Base-by-base conservation (phyloP, 2,888 invertebrate genomes). In the Acanthococcus lagerstroemiae region DNA sequence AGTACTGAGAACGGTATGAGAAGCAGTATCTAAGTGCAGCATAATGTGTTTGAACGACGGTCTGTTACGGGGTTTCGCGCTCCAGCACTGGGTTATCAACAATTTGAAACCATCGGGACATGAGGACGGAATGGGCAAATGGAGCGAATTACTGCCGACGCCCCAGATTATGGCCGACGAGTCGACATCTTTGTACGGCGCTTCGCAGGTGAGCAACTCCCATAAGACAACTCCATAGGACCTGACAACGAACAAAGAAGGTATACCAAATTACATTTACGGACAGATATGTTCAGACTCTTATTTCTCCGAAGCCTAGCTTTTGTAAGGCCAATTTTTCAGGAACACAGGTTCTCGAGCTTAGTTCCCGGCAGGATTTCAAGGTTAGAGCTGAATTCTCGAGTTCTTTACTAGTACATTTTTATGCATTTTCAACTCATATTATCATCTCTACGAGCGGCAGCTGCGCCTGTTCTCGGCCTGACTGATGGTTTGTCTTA, bases 121-220 rank as follows among this genome's bases (percentile, higher is more conserved):
- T 6, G 90, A 87, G 17, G 84, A 80, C 0, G 97, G 97, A 65
- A 99, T 88, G 0, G 95, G 95, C 55, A 99, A 82, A 69, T 87
- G 85, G 1, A 99, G 82, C 46, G 91, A 90, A 76, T 94, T 91
- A 69, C 89, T 93, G 1, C 97, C 99, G 1, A 99, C 96, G 4
- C 96, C 95, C 87, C 92, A 99, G 80, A 99, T 95, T 65, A 99
- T 93, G 55, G 97, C 95, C 37, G 93, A 93, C 0, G 92, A 90
- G 76, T 96, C 96, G 66, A 97, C 88, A 74, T 92, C 91, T 75
- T 90, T 88, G 77, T 93, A 95, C 0, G 95, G 95, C 69, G 88
- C 86, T 79, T 90, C 95, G 73, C 94, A 90, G 0, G 95, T 97
- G 61, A 99, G 78, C 72, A 99, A 80, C 77, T 99, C 99, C 99